phyloP scores from a whole-genome alignment of 2,797 vertebrate genomes.

The Balearica regulorum region DNA sequence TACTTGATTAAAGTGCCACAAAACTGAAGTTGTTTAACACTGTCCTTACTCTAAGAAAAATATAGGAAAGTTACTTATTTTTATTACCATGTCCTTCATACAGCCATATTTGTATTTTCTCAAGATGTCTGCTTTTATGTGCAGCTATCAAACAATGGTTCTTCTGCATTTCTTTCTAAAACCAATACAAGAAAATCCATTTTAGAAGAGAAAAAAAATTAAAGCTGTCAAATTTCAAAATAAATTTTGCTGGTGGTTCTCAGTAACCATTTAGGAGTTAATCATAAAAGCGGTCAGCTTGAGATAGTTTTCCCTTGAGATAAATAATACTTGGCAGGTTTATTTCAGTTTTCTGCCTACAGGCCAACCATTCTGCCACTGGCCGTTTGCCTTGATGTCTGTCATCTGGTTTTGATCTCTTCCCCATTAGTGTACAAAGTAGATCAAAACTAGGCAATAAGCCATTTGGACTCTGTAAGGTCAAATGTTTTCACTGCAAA shows the following conservation, averaged over 20 bases:
- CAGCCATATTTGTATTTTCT: neutral
- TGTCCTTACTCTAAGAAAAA: neutral
- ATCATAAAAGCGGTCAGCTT: neutral
- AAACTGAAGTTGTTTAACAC: neutral
- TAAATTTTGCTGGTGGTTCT: neutral
- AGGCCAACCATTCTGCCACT: neutral
- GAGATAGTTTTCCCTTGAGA: neutral
- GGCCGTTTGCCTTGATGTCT: slow-evolving; percentile 32
- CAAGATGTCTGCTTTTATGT: neutral
- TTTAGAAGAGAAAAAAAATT: neutral
- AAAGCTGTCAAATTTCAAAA: neutral
- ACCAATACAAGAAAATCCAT: neutral
- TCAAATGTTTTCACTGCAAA: slow-evolving; percentile 21
- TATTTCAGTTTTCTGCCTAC: slow-evolving; percentile 41
- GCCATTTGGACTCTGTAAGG: slow-evolving; percentile 50
- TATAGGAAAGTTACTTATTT: neutral
- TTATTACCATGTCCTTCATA: neutral
- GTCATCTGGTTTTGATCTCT: slow-evolving; percentile 66
- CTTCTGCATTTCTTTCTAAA: neutral
- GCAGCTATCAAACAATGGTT: neutral
- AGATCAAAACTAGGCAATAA: slow-evolving; percentile 53
- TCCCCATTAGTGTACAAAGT: slow-evolving; percentile 34
- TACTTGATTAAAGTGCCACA: neutral
- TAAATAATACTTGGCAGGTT: slow-evolving; percentile 10
- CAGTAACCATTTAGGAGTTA: neutral